Base-by-base conservation (phyloP, 2,888 invertebrate genomes). In the Trachelus stipa region DNA sequence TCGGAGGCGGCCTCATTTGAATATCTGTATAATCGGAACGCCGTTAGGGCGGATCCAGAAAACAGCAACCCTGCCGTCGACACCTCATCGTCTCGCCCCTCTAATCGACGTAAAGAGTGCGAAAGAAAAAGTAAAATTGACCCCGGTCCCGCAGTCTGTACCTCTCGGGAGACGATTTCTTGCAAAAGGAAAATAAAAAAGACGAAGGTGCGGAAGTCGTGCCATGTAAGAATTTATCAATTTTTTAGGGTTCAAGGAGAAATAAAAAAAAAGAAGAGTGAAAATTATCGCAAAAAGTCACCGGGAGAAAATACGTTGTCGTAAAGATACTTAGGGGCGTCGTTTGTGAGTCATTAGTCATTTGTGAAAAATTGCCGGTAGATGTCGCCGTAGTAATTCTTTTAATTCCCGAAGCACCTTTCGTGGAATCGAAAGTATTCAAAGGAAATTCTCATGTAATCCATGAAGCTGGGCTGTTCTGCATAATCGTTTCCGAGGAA, bases 1-100 rank as follows among this genome's bases (percentile, higher is more conserved):
- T 79, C 80, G 76, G 83, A 82, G 84, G 84, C 84, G 83, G 79
- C 86, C 87, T 88, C 85, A 91, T 91, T 91, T 91, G 88, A 91
- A 91, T 91, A 91, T 90, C 87, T 89, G 91, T 89, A 91, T 91
- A 91, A 91, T 91, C 88, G 87, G 88, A 87, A 91, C 91, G 90
- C 85, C 89, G 90, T 91, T 91, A 87, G 91, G 91, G 91, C 91
- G 91, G 88, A 88, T 86, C 87, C 87, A 87, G 85, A 86, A 88
- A 87, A 88, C 88, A 84, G 83, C 85, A 83, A 83, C 84, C 76
- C 89, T 90, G 90, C 79, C 85, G 84, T 77, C 85, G 89, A 90
- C 89, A 89, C 87, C 85, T 88, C 85, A 77, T 77, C 81, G 81
- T 73, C 80, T 73, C 76, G 23, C 73, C 37, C 69, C 68, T 69